Conservation (phyloP, 2,797 vertebrate species). For the Clamator glandarius region DNA sequence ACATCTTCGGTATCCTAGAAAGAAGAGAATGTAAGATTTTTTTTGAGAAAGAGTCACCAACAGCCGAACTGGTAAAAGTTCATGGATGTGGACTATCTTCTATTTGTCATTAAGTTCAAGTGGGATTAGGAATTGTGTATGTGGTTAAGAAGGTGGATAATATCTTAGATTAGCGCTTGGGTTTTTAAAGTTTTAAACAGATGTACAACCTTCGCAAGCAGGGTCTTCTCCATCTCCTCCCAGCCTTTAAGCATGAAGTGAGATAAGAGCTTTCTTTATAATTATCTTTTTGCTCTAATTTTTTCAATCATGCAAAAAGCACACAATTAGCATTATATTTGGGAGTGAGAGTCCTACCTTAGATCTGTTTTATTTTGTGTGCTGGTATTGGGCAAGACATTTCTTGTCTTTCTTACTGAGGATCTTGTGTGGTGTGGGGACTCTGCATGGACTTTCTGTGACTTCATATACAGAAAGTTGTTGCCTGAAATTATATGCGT, state of each 20-base stretch:
- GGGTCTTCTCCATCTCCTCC: neutral
- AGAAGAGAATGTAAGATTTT: neutral
- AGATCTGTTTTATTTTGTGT: neutral
- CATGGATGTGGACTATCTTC: neutral
- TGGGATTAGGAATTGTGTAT: neutral
- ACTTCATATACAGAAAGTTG: neutral
- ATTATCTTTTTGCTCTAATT: neutral
- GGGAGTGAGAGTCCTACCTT: neutral
- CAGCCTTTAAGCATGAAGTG: neutral
- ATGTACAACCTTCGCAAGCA: neutral
- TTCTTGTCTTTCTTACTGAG: neutral
- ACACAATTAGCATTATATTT: neutral
- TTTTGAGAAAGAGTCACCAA: neutral
- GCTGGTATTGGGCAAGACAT: neutral
- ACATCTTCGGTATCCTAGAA: neutral
- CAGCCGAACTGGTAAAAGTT: neutral
- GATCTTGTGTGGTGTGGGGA: neutral
- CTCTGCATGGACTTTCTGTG: neutral
- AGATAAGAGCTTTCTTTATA: neutral
- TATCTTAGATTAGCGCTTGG: neutral
- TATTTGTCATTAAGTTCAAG: neutral
- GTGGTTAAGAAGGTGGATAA: neutral
- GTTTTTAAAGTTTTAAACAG: neutral
- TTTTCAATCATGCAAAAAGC: neutral
- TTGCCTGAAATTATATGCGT: neutral